phyloP scores from a whole-genome alignment of 2,113 vertebrate genomes.

The Lonchura striata region DNA sequence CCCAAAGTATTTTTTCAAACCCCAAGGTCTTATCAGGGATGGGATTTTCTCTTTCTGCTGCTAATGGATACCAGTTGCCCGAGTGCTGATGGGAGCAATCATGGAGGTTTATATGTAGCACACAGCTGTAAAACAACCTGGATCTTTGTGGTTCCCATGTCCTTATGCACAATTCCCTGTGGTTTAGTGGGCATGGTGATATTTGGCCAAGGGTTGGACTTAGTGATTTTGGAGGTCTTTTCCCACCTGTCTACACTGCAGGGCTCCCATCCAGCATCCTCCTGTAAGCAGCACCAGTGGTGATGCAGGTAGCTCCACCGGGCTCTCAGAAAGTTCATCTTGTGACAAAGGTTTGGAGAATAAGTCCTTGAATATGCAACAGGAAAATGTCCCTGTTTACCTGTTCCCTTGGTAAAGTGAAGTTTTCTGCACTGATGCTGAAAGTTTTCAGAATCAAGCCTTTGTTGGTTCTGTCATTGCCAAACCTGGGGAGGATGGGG shows the following conservation, averaged over 20 bases:
- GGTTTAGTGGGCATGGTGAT: not conserved
- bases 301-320: not conserved
- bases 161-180: not conserved
- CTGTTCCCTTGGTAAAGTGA: not conserved
- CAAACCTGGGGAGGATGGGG: not conserved
- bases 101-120: not conserved
- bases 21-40: not conserved
- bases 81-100: not conserved
- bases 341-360: not conserved
- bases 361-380: not conserved
- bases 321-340: not conserved
- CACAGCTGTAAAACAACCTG: not conserved
- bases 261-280: not conserved
- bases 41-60: not conserved
- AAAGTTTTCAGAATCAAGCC: slow-evolving; percentile 6
- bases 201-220: not conserved
- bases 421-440: not conserved
- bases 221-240: not conserved
- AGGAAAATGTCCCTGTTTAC: not conserved
- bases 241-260: fast-evolving
- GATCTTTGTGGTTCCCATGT: not conserved
- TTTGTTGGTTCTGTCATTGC: slow-evolving; percentile 24
- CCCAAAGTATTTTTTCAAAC: not conserved
- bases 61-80: not conserved
- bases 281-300: not conserved